Base-by-base conservation (phyloP, 2,797 vertebrate species). In the Perodicticus potto region DNA sequence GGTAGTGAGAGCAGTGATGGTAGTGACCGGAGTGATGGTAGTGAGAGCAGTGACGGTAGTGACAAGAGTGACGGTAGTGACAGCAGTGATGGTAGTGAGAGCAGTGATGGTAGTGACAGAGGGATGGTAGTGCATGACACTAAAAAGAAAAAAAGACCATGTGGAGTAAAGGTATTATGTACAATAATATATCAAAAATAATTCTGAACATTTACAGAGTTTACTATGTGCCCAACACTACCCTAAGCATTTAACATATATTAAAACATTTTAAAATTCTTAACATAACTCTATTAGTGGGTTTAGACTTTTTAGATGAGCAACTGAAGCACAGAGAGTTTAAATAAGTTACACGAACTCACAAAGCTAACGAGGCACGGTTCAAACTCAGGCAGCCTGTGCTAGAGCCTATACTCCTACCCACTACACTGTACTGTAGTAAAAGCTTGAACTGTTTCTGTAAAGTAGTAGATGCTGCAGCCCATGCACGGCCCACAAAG, bases 241-340 rank as follows among this genome's bases (percentile, higher is more conserved):
- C 45, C n/a, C 29, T 53, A 65, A 80, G n/a, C 25, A 81, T 19
- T 29, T 81, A 20, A 74, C 37, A 27, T n/a, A 59, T 22, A 90
- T 6, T 59, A 29, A 45, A 82, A 87, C 8, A 95, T n/a, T 67
- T 87, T 72, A 37, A n/a, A 92, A 69, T 59, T 69, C 76, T 87
- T 74, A 74, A 72, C 90, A 53, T 69, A 80, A 73, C 20, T 45
- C 76, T 69, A 3, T 67, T 16, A 22, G 76, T n/a, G 55, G 37
- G 32, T 40, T 29, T 23, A 69, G 77, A 82, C 76, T 76, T 95
- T 49, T 76, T 1, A 61, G 77, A 69, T 32, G 19, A 76, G 5
- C 32, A 89, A 69, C 14, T n/a, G n/a, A 90, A 55, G 72, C 76
- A 85, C 3, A 85, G 72, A 70, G 40, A 76, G 17, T 17, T 45